Evolutionary conservation across 23 tunicate genomes (phyloP), one percentile per base, ranked within the genome.

Genomic region (Ciona savignyi): DNA sequence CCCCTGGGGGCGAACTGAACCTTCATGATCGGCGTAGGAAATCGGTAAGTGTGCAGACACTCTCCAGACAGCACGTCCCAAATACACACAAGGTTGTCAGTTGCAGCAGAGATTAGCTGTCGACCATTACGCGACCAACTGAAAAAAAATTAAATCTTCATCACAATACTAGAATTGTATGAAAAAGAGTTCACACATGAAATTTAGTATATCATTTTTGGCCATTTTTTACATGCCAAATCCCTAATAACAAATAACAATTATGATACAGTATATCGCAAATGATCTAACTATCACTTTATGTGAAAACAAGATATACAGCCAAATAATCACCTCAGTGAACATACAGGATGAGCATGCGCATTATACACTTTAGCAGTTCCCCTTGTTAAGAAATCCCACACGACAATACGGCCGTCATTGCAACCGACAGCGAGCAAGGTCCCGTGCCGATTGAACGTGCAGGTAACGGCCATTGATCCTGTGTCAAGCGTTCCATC

Each of bases 41-140:
- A 95, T 22, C 96, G 78, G 64, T 83, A 95, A 30, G 81, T 81
- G 62, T 93, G 88, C 62, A 91, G 51, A 35, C 90, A 84, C 71
- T 95, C 99, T 4, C 96, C 96, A 23, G 93, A 75, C 3, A 89
- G 49, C 0, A 95, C 99, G 88, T 95, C 95, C 99, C 99, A 95
- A 2, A 95, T 70, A 74, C 92, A 83, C 35, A 95, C 99, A 25
- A 79, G 84, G 66, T 89, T 83, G 70, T 95, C 99, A 22, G 96
- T 95, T n/a, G 93, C 83, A 15, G 99, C 92, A 15, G 99, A 89
- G 24, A 95, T 34, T 25, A 95, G 77, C 68, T 80, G 88, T 4
- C 87, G 76, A 30, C 99, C 96, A 66, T 77, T 89, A 2, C 99
- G 84, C 19, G 90, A 83, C 96, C 96, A 89, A 78, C 91, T 78